Base-by-base conservation (phyloP, 2,113 vertebrate species). In the Oryzias celebensis region DNA sequence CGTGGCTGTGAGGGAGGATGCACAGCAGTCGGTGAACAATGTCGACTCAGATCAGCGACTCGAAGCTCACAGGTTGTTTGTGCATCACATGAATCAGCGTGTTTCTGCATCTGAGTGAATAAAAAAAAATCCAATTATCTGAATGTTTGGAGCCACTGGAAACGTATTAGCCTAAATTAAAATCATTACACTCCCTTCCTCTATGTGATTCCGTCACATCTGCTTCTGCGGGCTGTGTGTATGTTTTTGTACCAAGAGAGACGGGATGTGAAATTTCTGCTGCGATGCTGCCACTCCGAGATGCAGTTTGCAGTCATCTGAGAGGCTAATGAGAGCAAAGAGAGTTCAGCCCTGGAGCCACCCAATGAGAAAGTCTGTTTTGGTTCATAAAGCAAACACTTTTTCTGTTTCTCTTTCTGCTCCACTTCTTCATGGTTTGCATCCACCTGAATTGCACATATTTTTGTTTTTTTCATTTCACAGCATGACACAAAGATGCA, bases 341-440 rank as follows among this genome's bases (percentile, higher is more conserved):
- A 75, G 65, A 77, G 68, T 76, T 66, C 62, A 81, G 52, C 62
- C 56, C 57, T 69, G 5, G 31, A 74, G 70, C 20, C 1, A 14
- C 52, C 45, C 62, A 49, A 45, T 79, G 77, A 74, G 58, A 66
- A 56, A 52, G 51, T 45, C 50, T 49, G 22, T 60, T 18, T 68
- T 45, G 73, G 55, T 16, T 68, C 20, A 20, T 20, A 54, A 24
- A 62, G 23, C 22, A 24, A 45, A 41, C 17, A 41, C 1, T 58
- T 62, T 58, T 18, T 56, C 36, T 57, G 68, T 62, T 63, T 66
- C 65, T 73, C 28, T 65, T 84, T 90, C 78, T 81, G 81, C 85
- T 85, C 74, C 80, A 84, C 60, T 88, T 90, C 68, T 61, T 81
- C 46, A 42, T 50, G 28, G 59, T 61, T 36, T 61, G 20, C 72